Base-by-base conservation (phyloP, 2,797 vertebrate species). In the Esox masquinongy region DNA sequence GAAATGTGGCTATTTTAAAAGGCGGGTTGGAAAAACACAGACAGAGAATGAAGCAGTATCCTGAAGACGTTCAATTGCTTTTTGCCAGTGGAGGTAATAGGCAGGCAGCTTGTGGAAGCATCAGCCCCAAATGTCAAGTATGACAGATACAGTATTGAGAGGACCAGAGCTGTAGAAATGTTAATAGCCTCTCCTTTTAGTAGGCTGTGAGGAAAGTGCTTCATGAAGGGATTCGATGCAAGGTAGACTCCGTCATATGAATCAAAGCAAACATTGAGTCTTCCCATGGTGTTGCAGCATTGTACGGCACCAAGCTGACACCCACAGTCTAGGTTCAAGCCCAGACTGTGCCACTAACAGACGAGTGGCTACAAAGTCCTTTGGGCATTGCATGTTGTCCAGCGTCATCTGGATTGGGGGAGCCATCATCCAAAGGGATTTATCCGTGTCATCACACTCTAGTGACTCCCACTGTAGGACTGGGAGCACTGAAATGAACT, bases 181-280 rank as follows among this genome's bases (percentile, higher is more conserved):
- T 82, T 76, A 86, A 80, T 79, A 76, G 63, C 51, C 68, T 79
- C 76, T 77, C 74, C 77, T 80, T 81, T 78, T 74, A 74, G 77
- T 72, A 53, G 22, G 22, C 22, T 12, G 22, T 61, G 74, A 83
- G 70, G 73, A 71, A 73, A 72, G 67, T 70, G 69, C 69, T 63
- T 43, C 67, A 70, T 74, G 73, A 77, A 19, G 34, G 26, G 73
- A 72, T 77, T 79, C 73, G 71, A 68, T 56, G 53, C 9, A 3
- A 12, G 22, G 22, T 61, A 61, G 11, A 22, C 59, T 22, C 51
- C 59, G 70, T 78, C 70, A 78, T 63, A 78, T 83, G 71, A 71
- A 80, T 80, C 76, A 83, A 47, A 50, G 43, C 43, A 14, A 47
- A 11, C 6, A 11, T 8, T 47, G 6, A 47, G 43, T 2, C 43